Base-by-base conservation (phyloP, 2,888 invertebrate species). In the Romanomermis culicivorax region DNA sequence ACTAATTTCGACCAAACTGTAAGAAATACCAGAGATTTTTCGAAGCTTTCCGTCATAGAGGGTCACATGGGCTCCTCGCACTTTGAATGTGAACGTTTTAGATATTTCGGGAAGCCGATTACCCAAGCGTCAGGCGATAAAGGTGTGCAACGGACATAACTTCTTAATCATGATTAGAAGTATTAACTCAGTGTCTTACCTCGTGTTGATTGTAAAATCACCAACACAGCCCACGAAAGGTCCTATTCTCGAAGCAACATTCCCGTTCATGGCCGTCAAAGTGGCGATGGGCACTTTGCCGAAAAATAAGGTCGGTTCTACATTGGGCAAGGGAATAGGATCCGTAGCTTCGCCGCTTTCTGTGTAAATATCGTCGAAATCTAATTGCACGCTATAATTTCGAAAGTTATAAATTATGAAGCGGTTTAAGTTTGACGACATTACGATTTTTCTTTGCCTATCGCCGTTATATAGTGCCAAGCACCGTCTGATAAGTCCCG, bases 381-480 rank as follows among this genome's bases (percentile, higher is more conserved):
- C 81, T 11, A 93, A 74, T 52, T 79, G 72, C 29, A 55, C 4
- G 2, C 55, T 55, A 42, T 2, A 53, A 50, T 4, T 26, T n/a
- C 4, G 7, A 51, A 4, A 11, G 11, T 7, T 17, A 17, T 11
- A n/a, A 45, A n/a, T 45, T 23, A 7, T 36, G 36, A 36, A 36
- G 36, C 36, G 36, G n/a, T 36, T 11, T 36, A n/a, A 50, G 50
- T 26, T 29, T 29, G 14, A n/a, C 36, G 7, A 26, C 11, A 7
- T 25, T 50, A 25, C 25, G 26, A 25, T 77, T 76, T 29, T 74
- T 73, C 29, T 74, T 73, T 62, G 80, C 79, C 65, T 86, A 80
- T 80, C 2, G 86, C 82, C 0, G 85, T 83, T 3, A 93, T 82
- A 20, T 85, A 87, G 72, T 95, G 93, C 87, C 93, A 93, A 64